These are phyloP conservation scores for Ophiothrix spiculata DNA, from an alignment of 35 echinoderm and acorn worm genomes.

Conservation along the genomic window DNA sequence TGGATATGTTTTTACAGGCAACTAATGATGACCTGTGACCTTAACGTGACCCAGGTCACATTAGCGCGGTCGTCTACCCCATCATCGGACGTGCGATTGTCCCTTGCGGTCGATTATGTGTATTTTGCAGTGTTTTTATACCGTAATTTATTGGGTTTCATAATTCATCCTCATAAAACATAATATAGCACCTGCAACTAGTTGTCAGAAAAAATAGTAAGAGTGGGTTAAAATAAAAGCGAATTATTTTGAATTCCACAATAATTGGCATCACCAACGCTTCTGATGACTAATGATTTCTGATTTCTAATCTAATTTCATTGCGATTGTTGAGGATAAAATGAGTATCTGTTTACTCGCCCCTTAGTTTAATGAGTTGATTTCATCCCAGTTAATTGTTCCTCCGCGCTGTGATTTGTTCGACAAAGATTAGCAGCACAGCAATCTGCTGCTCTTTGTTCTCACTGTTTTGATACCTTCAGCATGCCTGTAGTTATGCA, in stretches of 20 bases:
- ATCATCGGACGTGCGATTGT: neutral
- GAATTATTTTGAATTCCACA: no score
- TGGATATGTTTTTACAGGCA: neutral
- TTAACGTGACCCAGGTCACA: neutral
- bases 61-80: neutral
- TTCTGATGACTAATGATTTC: no score
- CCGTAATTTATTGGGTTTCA: neutral
- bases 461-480: neutral
- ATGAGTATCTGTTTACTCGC: no score
- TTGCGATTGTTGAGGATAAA: no score
- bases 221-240: no score
- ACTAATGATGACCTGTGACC: neutral
- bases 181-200: neutral
- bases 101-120: neutral
- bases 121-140: neutral
- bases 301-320: no score
- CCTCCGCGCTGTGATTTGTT: neutral
- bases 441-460: neutral
- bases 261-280: no score
- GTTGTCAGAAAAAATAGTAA: no score
- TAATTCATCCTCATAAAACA: neutral
- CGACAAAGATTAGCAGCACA: neutral
- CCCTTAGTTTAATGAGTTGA: neutral
- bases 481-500: neutral
- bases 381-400: slow-evolving; percentile 8